phyloP scores from a whole-genome alignment of 2,113 vertebrate species.

The Hucho hucho region DNA sequence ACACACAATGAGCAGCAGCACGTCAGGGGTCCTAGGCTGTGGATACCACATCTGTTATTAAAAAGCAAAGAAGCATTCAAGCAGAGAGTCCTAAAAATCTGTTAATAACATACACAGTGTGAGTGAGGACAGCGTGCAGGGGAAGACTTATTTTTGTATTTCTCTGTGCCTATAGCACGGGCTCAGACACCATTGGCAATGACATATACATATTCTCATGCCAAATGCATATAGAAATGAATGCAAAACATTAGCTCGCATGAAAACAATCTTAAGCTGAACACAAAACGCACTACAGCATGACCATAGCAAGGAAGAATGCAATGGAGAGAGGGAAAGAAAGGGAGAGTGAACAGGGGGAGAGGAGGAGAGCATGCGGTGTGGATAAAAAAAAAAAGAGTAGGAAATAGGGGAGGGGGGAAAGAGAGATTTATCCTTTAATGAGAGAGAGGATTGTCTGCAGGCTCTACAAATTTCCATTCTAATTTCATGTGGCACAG shows the following conservation, averaged over 20 bases:
- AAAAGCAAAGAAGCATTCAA: constrained; percentile 56
- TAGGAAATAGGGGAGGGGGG: background rate
- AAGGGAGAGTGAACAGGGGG: background rate
- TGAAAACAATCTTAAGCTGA: too few relatives aligned
- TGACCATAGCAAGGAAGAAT: too few relatives aligned
- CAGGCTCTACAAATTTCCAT: background rate
- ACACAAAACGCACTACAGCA: background rate
- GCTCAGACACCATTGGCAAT: background rate
- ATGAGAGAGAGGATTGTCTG: background rate
- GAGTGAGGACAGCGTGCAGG: background rate
- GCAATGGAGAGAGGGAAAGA: background rate
- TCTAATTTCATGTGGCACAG: background rate
- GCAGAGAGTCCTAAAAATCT: constrained; percentile 49
- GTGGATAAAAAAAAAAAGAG: background rate
- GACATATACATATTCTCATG: background rate
- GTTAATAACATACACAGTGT: constrained; percentile 14
- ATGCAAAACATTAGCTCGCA: too few relatives aligned
- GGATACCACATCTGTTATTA: constrained; percentile 59
- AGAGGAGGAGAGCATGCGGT: background rate
- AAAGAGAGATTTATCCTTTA: background rate
- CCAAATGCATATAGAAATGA: too few relatives aligned
- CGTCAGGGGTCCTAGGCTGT: constrained; percentile 54
- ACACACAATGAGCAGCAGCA: background rate
- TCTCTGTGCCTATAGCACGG: too few relatives aligned
- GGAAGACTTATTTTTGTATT: background rate